Percentiles rank a stretch among this genome's conserved stretches.
Conservation (phyloP, 2,113 vertebrate genomes). For the Eupsittula cactorum region DNA sequence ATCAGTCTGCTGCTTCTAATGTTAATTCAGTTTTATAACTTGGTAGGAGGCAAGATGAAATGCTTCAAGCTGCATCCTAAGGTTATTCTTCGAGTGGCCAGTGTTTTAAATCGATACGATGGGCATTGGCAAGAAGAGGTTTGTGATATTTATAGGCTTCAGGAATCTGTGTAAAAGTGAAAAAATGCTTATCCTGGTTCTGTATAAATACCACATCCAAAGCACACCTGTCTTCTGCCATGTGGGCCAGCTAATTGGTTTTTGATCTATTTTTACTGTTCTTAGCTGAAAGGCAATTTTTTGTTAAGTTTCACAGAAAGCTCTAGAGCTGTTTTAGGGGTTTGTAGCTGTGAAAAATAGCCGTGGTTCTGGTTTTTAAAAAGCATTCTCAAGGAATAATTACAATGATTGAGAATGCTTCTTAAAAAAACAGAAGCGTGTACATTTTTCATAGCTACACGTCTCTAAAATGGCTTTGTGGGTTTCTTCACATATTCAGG, state of each 20-base stretch:
- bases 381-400: slow-evolving; percentile 56
- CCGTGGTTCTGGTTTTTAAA: background rate
- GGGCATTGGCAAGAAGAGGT: background rate
- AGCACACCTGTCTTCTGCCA: slow-evolving; percentile 63
- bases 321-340: slow-evolving; percentile 48
- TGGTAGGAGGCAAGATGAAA: background rate
- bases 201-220: slow-evolving; percentile 50
- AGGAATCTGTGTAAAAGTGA: slow-evolving; percentile 10
- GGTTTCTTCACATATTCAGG: slow-evolving; percentile 51
- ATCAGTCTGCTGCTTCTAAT: slow-evolving; percentile 8
- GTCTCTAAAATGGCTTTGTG: slow-evolving; percentile 46
- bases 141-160: slow-evolving; percentile 32
- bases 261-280: slow-evolving; percentile 69
- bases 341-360: slow-evolving; percentile 60
- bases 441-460: slow-evolving; percentile 31
- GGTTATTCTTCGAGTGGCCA: background rate
- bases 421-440: slow-evolving; percentile 11
- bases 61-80: background rate
- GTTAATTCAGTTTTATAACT: background rate
- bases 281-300: slow-evolving; percentile 47
- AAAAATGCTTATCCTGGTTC: slow-evolving; percentile 36
- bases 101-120: background rate
- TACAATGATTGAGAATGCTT: slow-evolving; percentile 48
- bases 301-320: slow-evolving; percentile 53
- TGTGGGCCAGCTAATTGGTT: slow-evolving; percentile 62